These are phyloP conservation scores for Leptosomus discolor DNA, from an alignment of 2,113 vertebrate species.

Conservation along the genomic window DNA sequence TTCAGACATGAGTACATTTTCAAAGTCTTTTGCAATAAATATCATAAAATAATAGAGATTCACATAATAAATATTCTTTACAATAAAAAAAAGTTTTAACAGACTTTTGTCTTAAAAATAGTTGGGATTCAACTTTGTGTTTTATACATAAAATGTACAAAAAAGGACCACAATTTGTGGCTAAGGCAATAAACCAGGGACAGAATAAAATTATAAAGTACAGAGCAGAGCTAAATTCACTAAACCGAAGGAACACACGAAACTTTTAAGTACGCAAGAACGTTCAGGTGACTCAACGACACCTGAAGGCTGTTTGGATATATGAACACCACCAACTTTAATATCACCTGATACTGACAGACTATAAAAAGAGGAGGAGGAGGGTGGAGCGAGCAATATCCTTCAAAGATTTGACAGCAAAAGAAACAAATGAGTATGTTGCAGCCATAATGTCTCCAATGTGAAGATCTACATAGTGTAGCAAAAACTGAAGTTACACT, in stretches of 20 bases:
- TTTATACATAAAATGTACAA: slow-evolving; percentile 95
- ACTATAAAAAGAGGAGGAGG: slow-evolving; percentile 7
- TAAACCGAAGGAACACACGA: slow-evolving; percentile 45
- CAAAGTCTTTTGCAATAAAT: slow-evolving; percentile 98
- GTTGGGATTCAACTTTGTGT: slow-evolving; percentile 94
- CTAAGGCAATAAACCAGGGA: slow-evolving; percentile 79
- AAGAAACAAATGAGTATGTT: not conserved
- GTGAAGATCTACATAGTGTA: slow-evolving; percentile 58
- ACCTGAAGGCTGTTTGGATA: slow-evolving; percentile 56
- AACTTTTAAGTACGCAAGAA: slow-evolving; percentile 41
- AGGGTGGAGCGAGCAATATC: slow-evolving; percentile 16
- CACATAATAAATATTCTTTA: slow-evolving; percentile 99
- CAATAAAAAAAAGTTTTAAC: slow-evolving; percentile 95
- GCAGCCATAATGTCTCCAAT: slow-evolving; percentile 63
- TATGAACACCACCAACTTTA: slow-evolving; percentile 58
- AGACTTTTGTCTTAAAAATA: slow-evolving; percentile 98
- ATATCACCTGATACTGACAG: slow-evolving; percentile 42
- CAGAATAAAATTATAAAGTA: slow-evolving; percentile 73
- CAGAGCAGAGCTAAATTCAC: slow-evolving; percentile 66
- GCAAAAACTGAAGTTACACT: not conserved
- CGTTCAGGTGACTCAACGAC: slow-evolving; percentile 55
- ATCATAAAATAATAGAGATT: slow-evolving; percentile 99
- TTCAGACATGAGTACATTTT: slow-evolving; percentile 98
- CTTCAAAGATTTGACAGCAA: slow-evolving; percentile 48
- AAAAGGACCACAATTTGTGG: slow-evolving; percentile 84